Evolutionary conservation across 1,140 invertebrate genomes (phyloP).

Genomic region (Sipha flava): DNA sequence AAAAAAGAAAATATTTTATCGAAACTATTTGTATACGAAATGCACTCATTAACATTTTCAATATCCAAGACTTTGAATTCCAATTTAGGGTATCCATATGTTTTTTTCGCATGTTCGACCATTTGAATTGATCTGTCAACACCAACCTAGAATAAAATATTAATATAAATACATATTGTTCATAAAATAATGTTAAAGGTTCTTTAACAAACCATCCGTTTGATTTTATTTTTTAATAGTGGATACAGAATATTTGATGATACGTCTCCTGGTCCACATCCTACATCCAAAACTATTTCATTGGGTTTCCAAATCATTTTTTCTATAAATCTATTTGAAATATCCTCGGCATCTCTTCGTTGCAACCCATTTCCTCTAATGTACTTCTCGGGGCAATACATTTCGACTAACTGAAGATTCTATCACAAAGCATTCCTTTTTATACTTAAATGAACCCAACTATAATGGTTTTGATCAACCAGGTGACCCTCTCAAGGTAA

Average conservation of each 20-base stretch:
- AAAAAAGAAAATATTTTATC: conserved; percentile 23
- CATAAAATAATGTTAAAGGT: neutral
- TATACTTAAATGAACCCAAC: too few relatives aligned
- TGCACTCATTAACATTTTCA: neutral
- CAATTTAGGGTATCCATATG: neutral
- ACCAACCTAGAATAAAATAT: neutral
- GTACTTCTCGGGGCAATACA: conserved; percentile 12
- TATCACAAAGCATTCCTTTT: neutral
- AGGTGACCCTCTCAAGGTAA: too few relatives aligned
- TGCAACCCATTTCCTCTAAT: conserved; percentile 17
- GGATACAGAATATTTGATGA: conserved; percentile 21
- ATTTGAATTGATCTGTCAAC: conserved; percentile 21
- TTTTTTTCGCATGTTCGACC: conserved; percentile 3
- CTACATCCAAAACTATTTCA: conserved; percentile 28
- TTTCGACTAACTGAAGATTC: neutral
- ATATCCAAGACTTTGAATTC: conserved; percentile 5
- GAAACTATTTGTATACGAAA: neutral
- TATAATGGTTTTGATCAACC: too few relatives aligned
- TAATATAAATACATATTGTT: neutral
- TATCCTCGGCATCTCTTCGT: neutral
- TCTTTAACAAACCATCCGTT: neutral
- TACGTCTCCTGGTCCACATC: conserved; percentile 32
- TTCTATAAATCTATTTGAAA: neutral
- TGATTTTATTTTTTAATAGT: conserved; percentile 16
- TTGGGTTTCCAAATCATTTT: conserved; percentile 24